A percentile compares a stretch with the other conserved stretches of the same genome.
phyloP scores from a whole-genome alignment of 1,140 invertebrate genomes.

The Drusus annulatus region DNA sequence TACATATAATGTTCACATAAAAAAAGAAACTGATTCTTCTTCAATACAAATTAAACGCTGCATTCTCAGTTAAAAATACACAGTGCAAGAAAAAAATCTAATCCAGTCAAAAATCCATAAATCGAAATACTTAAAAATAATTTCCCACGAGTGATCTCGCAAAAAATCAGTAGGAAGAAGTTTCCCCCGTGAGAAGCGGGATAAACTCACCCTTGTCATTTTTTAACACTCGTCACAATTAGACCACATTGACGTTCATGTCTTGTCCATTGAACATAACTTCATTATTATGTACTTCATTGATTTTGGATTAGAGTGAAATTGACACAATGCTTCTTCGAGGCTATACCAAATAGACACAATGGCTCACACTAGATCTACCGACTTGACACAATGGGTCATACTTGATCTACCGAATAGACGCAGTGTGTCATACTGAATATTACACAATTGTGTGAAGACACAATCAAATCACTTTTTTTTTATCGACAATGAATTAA shows the following conservation, averaged over 20 bases:
- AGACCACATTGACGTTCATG: constrained; percentile 15
- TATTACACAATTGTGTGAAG: constrained; percentile 11
- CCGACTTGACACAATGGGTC: not conserved
- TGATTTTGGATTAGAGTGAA: too few relatives aligned
- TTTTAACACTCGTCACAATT: constrained; percentile 3
- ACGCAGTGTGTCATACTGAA: not conserved
- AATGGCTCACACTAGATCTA: too few relatives aligned
- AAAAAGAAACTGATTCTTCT: too few relatives aligned
- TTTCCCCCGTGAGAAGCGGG: not conserved
- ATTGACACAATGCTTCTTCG: too few relatives aligned
- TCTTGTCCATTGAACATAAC: constrained; percentile 12
- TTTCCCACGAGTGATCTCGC: not conserved
- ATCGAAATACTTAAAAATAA: not conserved
- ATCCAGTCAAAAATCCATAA: too few relatives aligned
- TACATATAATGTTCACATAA: too few relatives aligned
- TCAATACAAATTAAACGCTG: too few relatives aligned
- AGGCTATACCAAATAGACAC: too few relatives aligned
- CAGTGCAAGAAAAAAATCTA: too few relatives aligned
- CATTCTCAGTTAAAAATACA: too few relatives aligned
- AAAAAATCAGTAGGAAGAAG: not conserved
- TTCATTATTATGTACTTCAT: not conserved
- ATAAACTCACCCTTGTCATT: constrained; percentile 24
- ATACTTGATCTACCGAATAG: too few relatives aligned
- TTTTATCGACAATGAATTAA: constrained; percentile 1
- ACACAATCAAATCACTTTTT: not conserved